These are phyloP conservation scores for Yponomeuta cagnagella DNA, from an alignment of 2,888 invertebrate species.

Conservation along the genomic window DNA sequence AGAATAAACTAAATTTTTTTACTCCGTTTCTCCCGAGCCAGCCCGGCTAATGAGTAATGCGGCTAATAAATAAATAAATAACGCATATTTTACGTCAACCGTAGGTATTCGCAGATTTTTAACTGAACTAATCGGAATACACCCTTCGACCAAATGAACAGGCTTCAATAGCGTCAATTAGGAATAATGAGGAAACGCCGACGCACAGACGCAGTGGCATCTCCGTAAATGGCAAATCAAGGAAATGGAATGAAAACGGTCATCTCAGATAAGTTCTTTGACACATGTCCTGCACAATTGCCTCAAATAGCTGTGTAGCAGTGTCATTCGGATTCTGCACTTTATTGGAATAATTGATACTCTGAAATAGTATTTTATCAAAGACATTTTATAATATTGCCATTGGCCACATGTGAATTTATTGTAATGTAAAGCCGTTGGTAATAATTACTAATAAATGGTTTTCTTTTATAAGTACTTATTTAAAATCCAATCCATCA, in stretches of 20 bases:
- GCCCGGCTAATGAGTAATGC: no score
- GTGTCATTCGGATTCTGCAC: background rate
- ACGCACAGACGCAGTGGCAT: constrained; percentile 39
- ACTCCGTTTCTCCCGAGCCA: no score
- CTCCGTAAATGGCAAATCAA: constrained; percentile 32
- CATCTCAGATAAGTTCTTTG: constrained; percentile 6
- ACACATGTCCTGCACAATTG: background rate
- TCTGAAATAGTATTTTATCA: background rate
- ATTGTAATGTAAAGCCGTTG: no score
- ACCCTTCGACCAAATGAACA: background rate
- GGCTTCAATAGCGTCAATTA: constrained; percentile 35
- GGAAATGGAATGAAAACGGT: constrained; percentile 29
- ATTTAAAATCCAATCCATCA: no score
- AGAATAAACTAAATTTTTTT: no score
- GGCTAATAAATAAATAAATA: no score
- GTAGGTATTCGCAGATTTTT: background rate
- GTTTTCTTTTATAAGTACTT: no score
- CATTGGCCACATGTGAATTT: no score
- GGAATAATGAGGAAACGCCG: constrained; percentile 61
- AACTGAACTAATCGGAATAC: background rate
- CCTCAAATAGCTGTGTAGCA: background rate
- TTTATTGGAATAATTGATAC: background rate
- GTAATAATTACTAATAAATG: no score
- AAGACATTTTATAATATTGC: no score
- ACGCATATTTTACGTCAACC: background rate